phyloP scores from a whole-genome alignment of 2,888 invertebrate genomes.

The Ethmia dodecea region DNA sequence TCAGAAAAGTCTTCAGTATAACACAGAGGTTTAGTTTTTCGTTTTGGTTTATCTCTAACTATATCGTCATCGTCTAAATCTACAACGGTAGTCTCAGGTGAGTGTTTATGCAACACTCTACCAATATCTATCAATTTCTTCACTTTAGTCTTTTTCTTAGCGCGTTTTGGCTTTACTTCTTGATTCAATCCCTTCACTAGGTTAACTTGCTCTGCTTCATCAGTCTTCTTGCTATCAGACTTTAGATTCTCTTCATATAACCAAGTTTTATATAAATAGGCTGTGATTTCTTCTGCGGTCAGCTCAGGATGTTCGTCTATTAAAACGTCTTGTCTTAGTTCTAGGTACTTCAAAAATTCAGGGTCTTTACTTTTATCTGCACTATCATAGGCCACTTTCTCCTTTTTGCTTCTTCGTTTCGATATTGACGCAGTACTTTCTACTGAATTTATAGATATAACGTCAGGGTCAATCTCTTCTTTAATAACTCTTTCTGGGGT shows the following conservation, averaged over 20 bases:
- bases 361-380: conserved; percentile 35
- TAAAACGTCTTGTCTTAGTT: conserved; percentile 59
- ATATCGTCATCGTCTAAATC: conserved; percentile 5
- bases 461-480: conserved; percentile 21
- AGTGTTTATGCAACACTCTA: conserved; percentile 3
- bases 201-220: conserved; percentile 34
- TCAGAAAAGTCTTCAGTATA: conserved; percentile 62
- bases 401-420: conserved; percentile 25
- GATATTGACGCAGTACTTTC: conserved; percentile 29
- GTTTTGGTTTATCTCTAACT: conserved; percentile 54
- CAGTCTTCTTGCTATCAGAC: conserved; percentile 38
- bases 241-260: conserved; percentile 53
- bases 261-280: conserved; percentile 71
- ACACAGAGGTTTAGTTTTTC: conserved; percentile 50
- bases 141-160: conserved; percentile 40
- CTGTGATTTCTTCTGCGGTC: conserved; percentile 52
- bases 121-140: conserved; percentile 20
- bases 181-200: conserved; percentile 36
- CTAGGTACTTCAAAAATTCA: conserved; percentile 67
- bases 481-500: conserved; percentile 9
- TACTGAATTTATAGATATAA: conserved; percentile 30
- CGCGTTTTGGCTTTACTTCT: conserved; percentile 30
- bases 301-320: conserved; percentile 70
- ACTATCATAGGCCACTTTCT: no score
- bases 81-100: conserved; percentile 13